Conservation (phyloP, 2,888 invertebrate genomes). For the Nomada ferruginata region DNA sequence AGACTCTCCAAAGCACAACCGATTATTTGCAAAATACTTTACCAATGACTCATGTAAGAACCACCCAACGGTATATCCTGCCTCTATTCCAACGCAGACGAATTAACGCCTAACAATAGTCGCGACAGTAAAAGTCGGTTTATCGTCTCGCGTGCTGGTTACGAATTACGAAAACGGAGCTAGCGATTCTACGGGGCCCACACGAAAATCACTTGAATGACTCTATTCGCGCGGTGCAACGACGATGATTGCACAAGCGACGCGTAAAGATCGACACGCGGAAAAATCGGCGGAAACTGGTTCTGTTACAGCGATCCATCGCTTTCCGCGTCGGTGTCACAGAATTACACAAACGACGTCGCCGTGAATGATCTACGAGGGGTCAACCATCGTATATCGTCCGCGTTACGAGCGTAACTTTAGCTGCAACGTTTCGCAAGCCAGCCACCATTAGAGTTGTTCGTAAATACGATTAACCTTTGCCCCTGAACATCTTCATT, state of each 20-base stretch:
- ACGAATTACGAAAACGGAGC: slow-evolving; percentile 22
- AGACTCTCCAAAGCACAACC: no score
- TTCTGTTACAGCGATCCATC: slow-evolving; percentile 50
- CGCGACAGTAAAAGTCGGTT: background rate
- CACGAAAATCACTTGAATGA: slow-evolving; percentile 26
- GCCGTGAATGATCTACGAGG: slow-evolving; percentile 54
- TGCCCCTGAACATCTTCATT: background rate
- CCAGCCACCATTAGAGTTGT: background rate
- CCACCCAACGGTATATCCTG: slow-evolving; percentile 11
- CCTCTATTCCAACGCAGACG: background rate
- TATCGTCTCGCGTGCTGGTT: slow-evolving; percentile 24
- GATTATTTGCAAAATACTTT: background rate
- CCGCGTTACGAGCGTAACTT: slow-evolving; percentile 11
- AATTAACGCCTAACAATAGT: background rate
- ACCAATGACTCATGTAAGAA: background rate
- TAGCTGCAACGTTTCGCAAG: slow-evolving; percentile 24
- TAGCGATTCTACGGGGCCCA: slow-evolving; percentile 7
- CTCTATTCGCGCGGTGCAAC: slow-evolving; percentile 6
- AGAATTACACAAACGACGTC: slow-evolving; percentile 58
- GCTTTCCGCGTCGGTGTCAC: slow-evolving; percentile 54
- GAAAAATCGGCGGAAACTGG: slow-evolving; percentile 48
- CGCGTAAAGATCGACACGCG: slow-evolving; percentile 30
- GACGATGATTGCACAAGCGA: slow-evolving; percentile 17
- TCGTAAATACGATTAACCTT: slow-evolving; percentile 27
- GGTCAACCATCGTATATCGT: slow-evolving; percentile 29